Base-by-base conservation (phyloP, 1,140 invertebrate species). In the Apocrypta bakeri region DNA sequence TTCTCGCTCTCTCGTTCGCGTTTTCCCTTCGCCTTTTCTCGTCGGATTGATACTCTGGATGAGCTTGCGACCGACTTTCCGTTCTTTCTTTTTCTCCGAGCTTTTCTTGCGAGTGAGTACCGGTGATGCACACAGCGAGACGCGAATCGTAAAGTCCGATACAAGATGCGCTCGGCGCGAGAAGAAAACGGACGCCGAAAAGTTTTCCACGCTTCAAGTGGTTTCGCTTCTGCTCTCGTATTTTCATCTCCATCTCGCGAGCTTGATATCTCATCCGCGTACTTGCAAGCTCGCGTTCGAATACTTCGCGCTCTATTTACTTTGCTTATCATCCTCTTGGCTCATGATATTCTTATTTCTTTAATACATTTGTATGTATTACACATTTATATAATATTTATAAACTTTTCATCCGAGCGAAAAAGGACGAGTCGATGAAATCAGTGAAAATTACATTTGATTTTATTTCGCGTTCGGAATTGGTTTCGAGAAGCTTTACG, bases 1-100 rank as follows among this genome's bases (percentile, higher is more conserved):
- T n/a, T n/a, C n/a, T n/a, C n/a, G n/a, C n/a, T n/a, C n/a, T n/a
- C n/a, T n/a, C n/a, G n/a, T n/a, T n/a, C n/a, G 9, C 33, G 9
- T 72, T 9, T 14, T 73, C 37, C 9, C 37, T 71, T 24, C 14
- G 29, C 61, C n/a, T 25, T 14, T 29, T 6, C 9, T 12, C 63
- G 37, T n/a, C n/a, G n/a, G 37, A 72, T 72, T 72, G 71, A 72
- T 72, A 72, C 71, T 72, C 71, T 4, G 24, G 31, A 42, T 40
- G 24, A 24, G 37, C 31, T 37, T 37, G 85, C 79, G 83, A 81
- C 79, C 80, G 82, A 83, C 84, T 84, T 84, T 81, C 64, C 64
- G n/a, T 66, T 29, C 27, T 17, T 17, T 71, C 68, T 71, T 29
- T 31, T 2, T n/a, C n/a, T 7, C 68, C n/a, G 6, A n/a, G 27